phyloP scores from a whole-genome alignment of 2,888 invertebrate species.

The Antheraea assamensis region DNA sequence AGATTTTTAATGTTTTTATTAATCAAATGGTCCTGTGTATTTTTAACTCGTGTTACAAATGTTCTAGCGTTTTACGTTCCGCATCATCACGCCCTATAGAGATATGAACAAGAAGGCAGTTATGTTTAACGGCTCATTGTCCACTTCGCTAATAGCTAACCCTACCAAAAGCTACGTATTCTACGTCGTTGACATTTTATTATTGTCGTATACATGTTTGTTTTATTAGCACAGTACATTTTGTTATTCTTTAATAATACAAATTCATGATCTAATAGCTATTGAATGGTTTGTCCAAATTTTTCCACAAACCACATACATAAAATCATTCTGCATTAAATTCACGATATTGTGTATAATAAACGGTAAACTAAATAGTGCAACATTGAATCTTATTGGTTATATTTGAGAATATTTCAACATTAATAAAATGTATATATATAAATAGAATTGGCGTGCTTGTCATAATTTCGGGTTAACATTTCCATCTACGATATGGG shows the following conservation, averaged over 20 bases:
- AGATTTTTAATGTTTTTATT: neutral
- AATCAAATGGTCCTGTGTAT: neutral
- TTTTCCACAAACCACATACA: neutral
- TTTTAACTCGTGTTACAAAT: constrained; percentile 13
- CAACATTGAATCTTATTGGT: no score
- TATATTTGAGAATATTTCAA: no score
- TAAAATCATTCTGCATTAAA: neutral
- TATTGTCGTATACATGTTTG: neutral
- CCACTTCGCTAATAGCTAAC: constrained; percentile 58
- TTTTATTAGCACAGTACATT: neutral
- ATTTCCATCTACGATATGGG: no score
- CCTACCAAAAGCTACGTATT: constrained; percentile 41
- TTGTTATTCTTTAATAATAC: neutral
- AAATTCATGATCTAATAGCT: neutral
- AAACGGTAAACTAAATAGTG: neutral
- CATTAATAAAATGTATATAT: no score
- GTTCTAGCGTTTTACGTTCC: constrained; percentile 48
- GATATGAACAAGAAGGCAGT: constrained; percentile 67
- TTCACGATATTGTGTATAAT: neutral
- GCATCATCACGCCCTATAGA: constrained; percentile 63
- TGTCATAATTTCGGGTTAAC: no score
- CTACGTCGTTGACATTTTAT: constrained; percentile 7
- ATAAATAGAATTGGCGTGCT: no score
- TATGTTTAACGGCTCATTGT: constrained; percentile 78
- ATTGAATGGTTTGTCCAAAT: neutral